phyloP scores from a whole-genome alignment of 2,797 vertebrate genomes.

The Mormyrus proboscirostris region DNA sequence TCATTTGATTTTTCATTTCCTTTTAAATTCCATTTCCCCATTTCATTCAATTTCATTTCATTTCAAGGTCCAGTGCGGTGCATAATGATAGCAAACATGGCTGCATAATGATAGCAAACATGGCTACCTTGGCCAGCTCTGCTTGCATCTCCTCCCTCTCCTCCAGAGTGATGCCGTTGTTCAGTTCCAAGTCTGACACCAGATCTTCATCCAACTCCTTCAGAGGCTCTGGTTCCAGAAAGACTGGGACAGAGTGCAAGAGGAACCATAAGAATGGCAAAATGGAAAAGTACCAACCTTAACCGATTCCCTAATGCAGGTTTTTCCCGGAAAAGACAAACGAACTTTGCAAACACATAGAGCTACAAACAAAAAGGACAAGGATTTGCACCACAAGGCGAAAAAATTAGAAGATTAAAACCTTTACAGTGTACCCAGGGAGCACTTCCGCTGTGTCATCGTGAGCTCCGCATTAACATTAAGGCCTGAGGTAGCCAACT shows the following conservation, averaged over 20 bases:
- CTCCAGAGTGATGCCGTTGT: constrained; percentile 74
- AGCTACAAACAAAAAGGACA: neutral
- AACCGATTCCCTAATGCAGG: neutral
- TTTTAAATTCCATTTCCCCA: neutral
- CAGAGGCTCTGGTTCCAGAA: constrained; percentile 76
- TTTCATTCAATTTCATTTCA: neutral
- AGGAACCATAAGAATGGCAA: neutral
- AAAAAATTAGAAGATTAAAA: neutral
- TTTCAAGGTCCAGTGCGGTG: neutral
- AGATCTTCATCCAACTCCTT: constrained; percentile 78
- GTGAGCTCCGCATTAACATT: neutral
- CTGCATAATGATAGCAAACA: neutral
- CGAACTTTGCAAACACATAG: neutral
- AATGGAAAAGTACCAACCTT: neutral
- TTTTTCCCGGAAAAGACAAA: neutral
- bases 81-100: too few species aligned
- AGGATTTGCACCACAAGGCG: neutral
- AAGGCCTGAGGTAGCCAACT: neutral
- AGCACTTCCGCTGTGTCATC: neutral
- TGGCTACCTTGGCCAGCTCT: constrained; percentile 76
- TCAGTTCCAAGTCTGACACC: constrained; percentile 72
- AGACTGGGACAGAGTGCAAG: constrained; percentile 60
- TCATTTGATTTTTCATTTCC: neutral
- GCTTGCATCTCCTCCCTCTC: constrained; percentile 83
- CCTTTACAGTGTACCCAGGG: neutral